phyloP scores from a whole-genome alignment of 2,888 invertebrate species.

The Oxyteleia sp. region DNA sequence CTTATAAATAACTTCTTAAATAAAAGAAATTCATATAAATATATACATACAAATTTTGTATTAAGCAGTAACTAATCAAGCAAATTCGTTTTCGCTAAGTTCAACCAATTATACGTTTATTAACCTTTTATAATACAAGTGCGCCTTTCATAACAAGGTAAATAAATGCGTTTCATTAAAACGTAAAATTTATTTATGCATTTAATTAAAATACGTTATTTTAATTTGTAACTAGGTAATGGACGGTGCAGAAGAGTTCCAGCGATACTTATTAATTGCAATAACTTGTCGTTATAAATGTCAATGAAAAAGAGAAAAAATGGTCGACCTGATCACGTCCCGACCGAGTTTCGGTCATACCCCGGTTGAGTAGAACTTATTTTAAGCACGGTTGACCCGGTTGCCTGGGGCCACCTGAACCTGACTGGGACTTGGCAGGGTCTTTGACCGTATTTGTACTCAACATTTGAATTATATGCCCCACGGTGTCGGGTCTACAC shows the following conservation, averaged over 20 bases:
- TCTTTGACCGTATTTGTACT: constrained; percentile 56
- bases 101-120: constrained; percentile 27
- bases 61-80: constrained; percentile 3
- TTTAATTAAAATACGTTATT: constrained; percentile 33
- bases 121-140: constrained; percentile 37
- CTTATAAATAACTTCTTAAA: too few species aligned
- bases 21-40: too few species aligned
- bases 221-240: constrained; percentile 7
- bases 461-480: constrained; percentile 38
- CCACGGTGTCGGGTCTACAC: constrained; percentile 16
- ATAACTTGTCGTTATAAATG: constrained; percentile 8
- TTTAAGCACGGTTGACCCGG: constrained; percentile 59
- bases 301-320: neutral
- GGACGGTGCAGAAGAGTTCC: neutral
- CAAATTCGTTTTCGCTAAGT: constrained; percentile 14
- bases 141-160: constrained; percentile 22
- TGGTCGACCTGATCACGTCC: constrained; percentile 24
- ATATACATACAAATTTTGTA: too few species aligned
- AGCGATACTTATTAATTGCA: neutral
- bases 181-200: constrained; percentile 24
- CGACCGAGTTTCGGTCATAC: constrained; percentile 38
- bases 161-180: constrained; percentile 23
- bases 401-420: constrained; percentile 49
- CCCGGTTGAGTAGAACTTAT: constrained; percentile 36
- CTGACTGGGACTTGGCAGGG: constrained; percentile 43